Percentiles rank a stretch among this genome's conserved stretches.
Evolutionary conservation across 1,140 invertebrate genomes (phyloP).

Genomic region (Listronotus bonariensis): DNA sequence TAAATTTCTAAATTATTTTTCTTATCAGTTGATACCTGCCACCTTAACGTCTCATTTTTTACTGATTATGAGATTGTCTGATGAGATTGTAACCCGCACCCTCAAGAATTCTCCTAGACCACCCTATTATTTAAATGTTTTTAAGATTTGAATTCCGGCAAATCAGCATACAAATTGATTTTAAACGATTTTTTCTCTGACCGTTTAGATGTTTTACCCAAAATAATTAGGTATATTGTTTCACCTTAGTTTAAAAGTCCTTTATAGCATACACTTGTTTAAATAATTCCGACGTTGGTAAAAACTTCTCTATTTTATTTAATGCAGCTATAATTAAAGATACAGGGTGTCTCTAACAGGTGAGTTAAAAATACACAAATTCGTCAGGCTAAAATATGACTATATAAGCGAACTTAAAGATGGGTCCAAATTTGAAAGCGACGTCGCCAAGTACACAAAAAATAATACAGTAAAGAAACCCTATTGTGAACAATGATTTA

Average conservation of each 20-base stretch:
- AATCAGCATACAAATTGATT: slow-evolving; percentile 30
- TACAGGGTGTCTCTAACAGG: no score
- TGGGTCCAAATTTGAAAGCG: no score
- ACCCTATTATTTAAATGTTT: slow-evolving; percentile 7
- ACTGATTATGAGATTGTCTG: slow-evolving; percentile 22
- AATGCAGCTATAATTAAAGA: no score
- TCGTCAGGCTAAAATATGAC: no score
- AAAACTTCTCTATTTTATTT: no score
- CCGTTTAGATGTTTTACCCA: slow-evolving; percentile 17
- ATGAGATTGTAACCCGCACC: slow-evolving; percentile 24
- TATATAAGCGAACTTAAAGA: no score
- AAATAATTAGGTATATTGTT: slow-evolving; percentile 17
- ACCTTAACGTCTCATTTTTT: slow-evolving; percentile 20
- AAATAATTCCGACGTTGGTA: no score
- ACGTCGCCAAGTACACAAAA: no score
- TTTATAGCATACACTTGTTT: no score
- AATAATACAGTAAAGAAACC: no score
- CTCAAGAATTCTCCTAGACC: slow-evolving; percentile 8
- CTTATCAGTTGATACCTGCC: slow-evolving; percentile 20
- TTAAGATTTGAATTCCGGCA: slow-evolving; percentile 14
- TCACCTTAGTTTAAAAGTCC: neutral
- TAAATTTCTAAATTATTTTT: slow-evolving; percentile 21
- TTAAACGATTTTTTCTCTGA: slow-evolving; percentile 7
- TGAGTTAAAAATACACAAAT: no score
- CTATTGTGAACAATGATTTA: no score